Base-by-base conservation (phyloP, 1,140 invertebrate genomes). In the Orussus abietinus region DNA sequence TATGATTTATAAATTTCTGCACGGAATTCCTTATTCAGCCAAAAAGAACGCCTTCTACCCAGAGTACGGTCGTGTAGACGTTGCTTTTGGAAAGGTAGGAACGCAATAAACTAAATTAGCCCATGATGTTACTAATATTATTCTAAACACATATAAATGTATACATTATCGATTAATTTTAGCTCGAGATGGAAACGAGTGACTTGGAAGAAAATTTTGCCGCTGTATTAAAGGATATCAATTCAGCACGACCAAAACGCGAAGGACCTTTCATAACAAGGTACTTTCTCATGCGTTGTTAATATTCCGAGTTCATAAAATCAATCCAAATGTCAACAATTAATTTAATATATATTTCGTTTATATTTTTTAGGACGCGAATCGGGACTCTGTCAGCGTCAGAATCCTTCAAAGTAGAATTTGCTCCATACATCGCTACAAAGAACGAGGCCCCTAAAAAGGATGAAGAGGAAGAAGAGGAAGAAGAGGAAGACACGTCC, bases 191-290 rank as follows among this genome's bases (percentile, higher is more conserved):
- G 86, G 77, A 83, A 5, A 50, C 54, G 1, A 69, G 80, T 43
- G 70, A 84, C 25, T 69, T 91, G 30, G 82, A 84, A 58, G 82
- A 82, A 48, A 92, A 92, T 62, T 77, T 90, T 49, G 57, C 57
- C 28, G 60, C 69, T 0, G 42, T 88, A 33, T 40, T 90, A 12
- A 69, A 78, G 44, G 80, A 87, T 63, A 53, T 89, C 32, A 66
- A 83, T 49, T 50, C 47, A 2, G 70, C 69, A 29, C 75, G 78
- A 45, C 83, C 84, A 6, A 83, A 80, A 55, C 67, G 79, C 29
- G 69, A 77, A 37, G 81, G 79, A 5, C 53, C 68, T 14, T 88
- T 88, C 55, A 81, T 90, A 35, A 79, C 76, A 11, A 80, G 81
- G 80, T 81, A 76, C 35, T 18, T 38, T 1, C 33, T 39, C 22